phyloP scores from a whole-genome alignment of 2,888 invertebrate genomes.

The Tetanocera ferruginea region DNA sequence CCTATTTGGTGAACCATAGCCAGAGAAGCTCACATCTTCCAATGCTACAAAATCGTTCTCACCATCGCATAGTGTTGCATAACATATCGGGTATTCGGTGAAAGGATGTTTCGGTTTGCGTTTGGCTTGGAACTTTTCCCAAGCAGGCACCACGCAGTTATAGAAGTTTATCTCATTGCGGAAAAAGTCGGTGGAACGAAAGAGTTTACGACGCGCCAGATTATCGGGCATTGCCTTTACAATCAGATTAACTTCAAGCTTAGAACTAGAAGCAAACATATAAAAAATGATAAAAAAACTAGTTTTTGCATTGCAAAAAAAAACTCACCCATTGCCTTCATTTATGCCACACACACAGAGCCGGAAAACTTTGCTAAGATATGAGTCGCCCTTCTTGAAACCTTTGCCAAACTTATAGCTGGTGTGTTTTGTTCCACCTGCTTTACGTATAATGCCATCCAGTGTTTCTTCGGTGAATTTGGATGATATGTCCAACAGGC shows the following conservation, averaged over 20 bases:
- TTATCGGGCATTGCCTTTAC: slow-evolving; percentile 79
- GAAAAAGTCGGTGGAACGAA: slow-evolving; percentile 77
- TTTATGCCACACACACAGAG: slow-evolving; percentile 72
- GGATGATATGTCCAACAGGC: slow-evolving; percentile 63
- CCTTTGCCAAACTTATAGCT: slow-evolving; percentile 69
- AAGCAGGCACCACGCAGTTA: slow-evolving; percentile 64
- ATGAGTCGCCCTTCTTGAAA: slow-evolving; percentile 78
- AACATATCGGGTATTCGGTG: slow-evolving; percentile 71
- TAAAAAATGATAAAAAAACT: neutral
- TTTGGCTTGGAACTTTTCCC: slow-evolving; percentile 62
- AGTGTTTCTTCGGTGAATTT: slow-evolving; percentile 69
- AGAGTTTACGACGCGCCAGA: slow-evolving; percentile 75
- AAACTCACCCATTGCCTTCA: slow-evolving; percentile 54
- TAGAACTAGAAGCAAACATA: slow-evolving; percentile 46
- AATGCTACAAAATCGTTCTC: slow-evolving; percentile 73
- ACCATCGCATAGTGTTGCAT: slow-evolving; percentile 72
- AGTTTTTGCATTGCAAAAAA: neutral
- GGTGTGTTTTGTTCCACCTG: slow-evolving; percentile 65
- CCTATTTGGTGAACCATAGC: slow-evolving; percentile 70
- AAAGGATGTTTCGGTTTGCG: slow-evolving; percentile 70
- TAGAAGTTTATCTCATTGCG: slow-evolving; percentile 80
- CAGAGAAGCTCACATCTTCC: slow-evolving; percentile 72
- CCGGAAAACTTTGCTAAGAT: slow-evolving; percentile 76
- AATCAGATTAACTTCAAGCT: slow-evolving; percentile 72
- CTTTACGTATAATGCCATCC: slow-evolving; percentile 66